Percentiles rank a stretch among this genome's conserved stretches.
Evolutionary conservation across 2,113 vertebrate species (phyloP).

Genomic region (Platysteira castanea): DNA sequence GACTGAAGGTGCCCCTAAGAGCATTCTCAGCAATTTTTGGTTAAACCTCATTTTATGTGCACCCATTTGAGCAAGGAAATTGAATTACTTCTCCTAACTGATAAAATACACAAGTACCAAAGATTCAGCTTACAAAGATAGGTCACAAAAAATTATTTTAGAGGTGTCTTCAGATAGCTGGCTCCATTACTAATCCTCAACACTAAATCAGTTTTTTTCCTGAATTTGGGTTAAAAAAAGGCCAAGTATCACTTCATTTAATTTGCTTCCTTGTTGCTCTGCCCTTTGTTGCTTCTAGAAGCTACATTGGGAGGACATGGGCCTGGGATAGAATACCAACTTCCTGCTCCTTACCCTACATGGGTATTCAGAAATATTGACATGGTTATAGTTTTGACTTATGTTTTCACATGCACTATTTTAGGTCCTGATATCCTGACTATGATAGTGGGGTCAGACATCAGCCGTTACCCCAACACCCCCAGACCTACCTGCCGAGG

Average conservation of each 20-base stretch:
- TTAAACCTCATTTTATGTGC: neutral
- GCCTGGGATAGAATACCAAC: fast-evolving
- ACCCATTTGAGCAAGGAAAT: neutral
- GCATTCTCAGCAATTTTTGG: neutral
- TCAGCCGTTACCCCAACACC: slow-evolving; percentile 81
- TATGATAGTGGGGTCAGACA: slow-evolving; percentile 87
- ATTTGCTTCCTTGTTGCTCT: neutral
- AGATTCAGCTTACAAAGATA: neutral
- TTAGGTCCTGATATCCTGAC: slow-evolving; percentile 84
- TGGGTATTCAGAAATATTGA: neutral
- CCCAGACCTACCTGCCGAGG: slow-evolving; percentile 84
- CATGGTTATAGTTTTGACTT: neutral
- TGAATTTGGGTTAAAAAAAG: neutral
- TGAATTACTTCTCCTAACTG: neutral
- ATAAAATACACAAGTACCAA: neutral
- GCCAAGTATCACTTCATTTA: neutral
- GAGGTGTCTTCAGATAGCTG: neutral
- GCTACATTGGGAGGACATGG: neutral
- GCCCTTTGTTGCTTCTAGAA: neutral
- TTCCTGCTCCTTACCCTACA: neutral
- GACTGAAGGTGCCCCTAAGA: neutral
- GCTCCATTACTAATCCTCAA: neutral
- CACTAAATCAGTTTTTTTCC: neutral
- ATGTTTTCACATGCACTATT: neutral
- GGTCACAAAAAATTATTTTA: neutral